Percentiles rank a stretch among this genome's conserved stretches.
Evolutionary conservation across 1,140 invertebrate species (phyloP).

Genomic region (Mamestra configurata): DNA sequence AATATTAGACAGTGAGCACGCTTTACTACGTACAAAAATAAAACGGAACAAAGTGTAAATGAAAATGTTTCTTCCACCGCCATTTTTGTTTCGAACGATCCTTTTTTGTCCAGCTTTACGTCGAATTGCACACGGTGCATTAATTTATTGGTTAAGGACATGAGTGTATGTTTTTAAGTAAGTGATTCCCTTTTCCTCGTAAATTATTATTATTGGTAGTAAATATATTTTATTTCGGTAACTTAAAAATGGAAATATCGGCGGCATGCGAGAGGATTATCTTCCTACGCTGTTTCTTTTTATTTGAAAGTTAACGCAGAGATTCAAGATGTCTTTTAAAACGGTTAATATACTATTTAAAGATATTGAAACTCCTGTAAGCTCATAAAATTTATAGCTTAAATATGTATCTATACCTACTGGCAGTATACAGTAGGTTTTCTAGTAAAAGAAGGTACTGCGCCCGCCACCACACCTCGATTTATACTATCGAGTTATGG

Average conservation of each 20-base stretch:
- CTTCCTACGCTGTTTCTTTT: neutral
- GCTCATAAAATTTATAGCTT: no score
- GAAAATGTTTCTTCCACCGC: neutral
- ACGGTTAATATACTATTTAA: no score
- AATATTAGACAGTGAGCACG: slow-evolving; percentile 57
- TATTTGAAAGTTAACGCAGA: neutral
- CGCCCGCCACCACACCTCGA: no score
- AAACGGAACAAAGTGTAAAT: slow-evolving; percentile 51
- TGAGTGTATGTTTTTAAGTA: neutral
- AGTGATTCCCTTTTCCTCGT: neutral
- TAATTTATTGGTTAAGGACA: neutral
- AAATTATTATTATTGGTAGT: neutral
- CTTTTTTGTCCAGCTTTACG: neutral
- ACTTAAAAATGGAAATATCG: neutral
- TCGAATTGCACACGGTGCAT: slow-evolving; percentile 11
- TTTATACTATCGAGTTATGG: no score
- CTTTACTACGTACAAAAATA: slow-evolving; percentile 59
- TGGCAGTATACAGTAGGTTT: no score
- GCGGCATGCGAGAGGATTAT: neutral
- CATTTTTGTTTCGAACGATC: neutral
- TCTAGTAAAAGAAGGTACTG: no score
- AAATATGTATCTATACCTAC: no score
- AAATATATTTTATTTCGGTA: slow-evolving; percentile 13
- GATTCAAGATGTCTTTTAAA: neutral
- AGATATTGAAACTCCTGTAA: no score